phyloP scores from a whole-genome alignment of 2,113 vertebrate species.

The Lichenostomus cassidix region DNA sequence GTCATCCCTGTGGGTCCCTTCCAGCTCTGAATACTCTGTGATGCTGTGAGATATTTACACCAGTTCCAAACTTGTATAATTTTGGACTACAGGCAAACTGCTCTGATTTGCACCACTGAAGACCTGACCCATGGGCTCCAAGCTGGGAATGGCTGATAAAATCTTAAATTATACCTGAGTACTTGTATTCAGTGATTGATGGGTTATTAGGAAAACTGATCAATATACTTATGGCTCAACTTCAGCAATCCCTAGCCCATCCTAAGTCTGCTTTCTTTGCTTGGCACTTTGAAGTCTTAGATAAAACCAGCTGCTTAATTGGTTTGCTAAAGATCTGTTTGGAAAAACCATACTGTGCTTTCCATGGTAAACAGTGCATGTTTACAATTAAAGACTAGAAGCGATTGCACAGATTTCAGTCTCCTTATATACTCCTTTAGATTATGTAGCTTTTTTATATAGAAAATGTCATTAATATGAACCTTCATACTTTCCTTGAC shows the following conservation, averaged over 20 bases:
- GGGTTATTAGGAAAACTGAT: neutral
- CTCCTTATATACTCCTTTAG: neutral
- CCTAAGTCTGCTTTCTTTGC: neutral
- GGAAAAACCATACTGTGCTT: neutral
- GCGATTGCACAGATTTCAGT: neutral
- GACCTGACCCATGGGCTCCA: neutral
- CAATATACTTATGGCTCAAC: neutral
- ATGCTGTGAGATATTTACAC: neutral
- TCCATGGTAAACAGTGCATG: neutral
- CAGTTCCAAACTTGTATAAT: neutral
- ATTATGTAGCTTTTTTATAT: neutral
- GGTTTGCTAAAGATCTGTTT: neutral
- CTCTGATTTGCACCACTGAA: neutral
- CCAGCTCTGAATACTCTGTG: neutral
- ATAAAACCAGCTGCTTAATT: neutral
- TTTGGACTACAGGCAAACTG: neutral
- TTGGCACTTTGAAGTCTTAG: neutral
- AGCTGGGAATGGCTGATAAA: neutral
- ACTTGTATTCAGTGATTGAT: neutral
- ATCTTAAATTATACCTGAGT: neutral
- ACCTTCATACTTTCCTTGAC: neutral
- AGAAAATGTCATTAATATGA: neutral
- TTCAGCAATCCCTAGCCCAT: neutral
- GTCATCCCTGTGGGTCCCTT: neutral
- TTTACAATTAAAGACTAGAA: neutral